These are phyloP conservation scores for Chloroclystis v-ata DNA, from an alignment of 2,888 invertebrate genomes.

Conservation along the genomic window DNA sequence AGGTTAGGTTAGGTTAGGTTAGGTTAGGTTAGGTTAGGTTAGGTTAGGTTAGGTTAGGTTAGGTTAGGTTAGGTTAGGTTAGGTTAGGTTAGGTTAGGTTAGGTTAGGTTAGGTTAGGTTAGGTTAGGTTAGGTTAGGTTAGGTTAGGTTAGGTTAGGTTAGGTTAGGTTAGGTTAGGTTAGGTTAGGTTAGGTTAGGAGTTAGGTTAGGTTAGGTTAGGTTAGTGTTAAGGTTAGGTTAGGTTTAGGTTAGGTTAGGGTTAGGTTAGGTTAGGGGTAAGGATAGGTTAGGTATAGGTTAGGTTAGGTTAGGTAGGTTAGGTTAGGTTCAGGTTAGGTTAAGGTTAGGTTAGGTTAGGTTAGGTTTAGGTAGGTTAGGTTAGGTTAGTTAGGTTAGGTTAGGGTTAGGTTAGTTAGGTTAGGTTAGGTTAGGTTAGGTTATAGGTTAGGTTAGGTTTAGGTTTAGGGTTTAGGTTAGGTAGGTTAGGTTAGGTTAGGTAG, in stretches of 20 bases:
- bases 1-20: slow-evolving; percentile 31
- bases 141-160: slow-evolving; percentile 23
- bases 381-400: slow-evolving; percentile 20
- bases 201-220: slow-evolving; percentile 24
- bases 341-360: slow-evolving; percentile 24
- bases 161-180: slow-evolving; percentile 12
- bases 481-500: slow-evolving; percentile 20
- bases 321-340: slow-evolving; percentile 29
- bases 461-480: slow-evolving; percentile 21
- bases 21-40: slow-evolving; percentile 30
- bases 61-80: slow-evolving; percentile 32
- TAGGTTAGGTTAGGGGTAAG: slow-evolving; percentile 13
- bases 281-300: neutral
- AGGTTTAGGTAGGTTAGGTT: slow-evolving; percentile 29
- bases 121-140: slow-evolving; percentile 28
- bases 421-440: slow-evolving; percentile 23
- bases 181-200: slow-evolving; percentile 12
- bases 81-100: slow-evolving; percentile 31
- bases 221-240: slow-evolving; percentile 20
- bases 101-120: slow-evolving; percentile 27
- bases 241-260: slow-evolving; percentile 17
- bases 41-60: slow-evolving; percentile 32
- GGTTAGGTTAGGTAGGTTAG: slow-evolving; percentile 26
- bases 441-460: slow-evolving; percentile 14
- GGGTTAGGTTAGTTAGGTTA: slow-evolving; percentile 31